These are phyloP conservation scores for Chlamydotis undulata DNA, from an alignment of 2,113 vertebrate genomes.

Conservation along the genomic window DNA sequence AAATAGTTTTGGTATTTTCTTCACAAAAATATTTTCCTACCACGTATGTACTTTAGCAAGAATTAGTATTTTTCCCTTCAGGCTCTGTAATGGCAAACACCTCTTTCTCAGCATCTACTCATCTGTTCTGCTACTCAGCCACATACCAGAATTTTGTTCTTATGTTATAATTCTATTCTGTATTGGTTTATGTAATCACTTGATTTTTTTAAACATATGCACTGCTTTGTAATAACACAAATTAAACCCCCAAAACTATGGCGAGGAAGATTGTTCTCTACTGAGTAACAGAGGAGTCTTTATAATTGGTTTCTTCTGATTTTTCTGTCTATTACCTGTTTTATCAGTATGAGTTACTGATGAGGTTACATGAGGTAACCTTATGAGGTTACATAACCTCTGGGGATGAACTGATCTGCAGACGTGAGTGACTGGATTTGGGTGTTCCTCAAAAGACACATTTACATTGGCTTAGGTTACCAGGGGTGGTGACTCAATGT, in stretches of 20 bases:
- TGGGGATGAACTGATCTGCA: background rate
- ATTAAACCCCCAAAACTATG: background rate
- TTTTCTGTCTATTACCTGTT: background rate
- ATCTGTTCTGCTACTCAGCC: background rate
- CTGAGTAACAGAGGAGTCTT: background rate
- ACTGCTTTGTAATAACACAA: background rate
- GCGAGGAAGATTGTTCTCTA: background rate
- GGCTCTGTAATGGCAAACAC: background rate
- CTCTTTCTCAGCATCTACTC: background rate
- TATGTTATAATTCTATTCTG: background rate
- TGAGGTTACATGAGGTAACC: no score
- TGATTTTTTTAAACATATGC: background rate
- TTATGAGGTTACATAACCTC: background rate
- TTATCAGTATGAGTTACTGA: background rate
- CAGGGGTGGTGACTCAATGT: background rate
- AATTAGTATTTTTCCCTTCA: background rate
- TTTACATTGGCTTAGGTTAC: background rate
- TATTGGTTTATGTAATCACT: background rate
- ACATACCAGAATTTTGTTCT: background rate
- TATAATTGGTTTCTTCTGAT: background rate
- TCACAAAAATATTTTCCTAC: background rate
- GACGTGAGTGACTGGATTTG: background rate
- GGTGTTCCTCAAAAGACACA: background rate
- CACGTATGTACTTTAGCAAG: background rate
- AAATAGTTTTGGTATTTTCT: background rate